These are phyloP conservation scores for Onthophagus sagittarius DNA, from an alignment of 2,888 invertebrate species.

Conservation along the genomic window DNA sequence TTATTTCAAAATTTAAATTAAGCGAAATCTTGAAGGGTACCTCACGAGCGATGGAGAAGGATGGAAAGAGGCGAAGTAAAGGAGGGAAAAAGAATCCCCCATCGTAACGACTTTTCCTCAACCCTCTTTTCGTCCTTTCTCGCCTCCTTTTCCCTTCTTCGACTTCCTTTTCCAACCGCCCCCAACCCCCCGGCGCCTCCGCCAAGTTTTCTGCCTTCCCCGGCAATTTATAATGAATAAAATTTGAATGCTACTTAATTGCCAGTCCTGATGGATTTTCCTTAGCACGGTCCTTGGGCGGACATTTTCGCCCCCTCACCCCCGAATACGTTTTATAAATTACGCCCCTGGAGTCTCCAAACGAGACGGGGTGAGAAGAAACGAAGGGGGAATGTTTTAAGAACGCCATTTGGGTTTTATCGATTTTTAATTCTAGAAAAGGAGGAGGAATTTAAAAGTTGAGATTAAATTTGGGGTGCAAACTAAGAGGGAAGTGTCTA, in stretches of 20 bases:
- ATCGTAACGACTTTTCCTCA: conserved; percentile 34
- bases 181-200: conserved; percentile 22
- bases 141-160: conserved; percentile 20
- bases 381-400: conserved; percentile 36
- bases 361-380: conserved; percentile 5
- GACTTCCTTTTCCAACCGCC: conserved; percentile 3
- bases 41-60: conserved; percentile 21
- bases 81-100: conserved; percentile 25
- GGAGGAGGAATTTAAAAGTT: conserved; percentile 9
- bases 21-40: neutral
- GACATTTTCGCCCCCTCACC: conserved; percentile 37
- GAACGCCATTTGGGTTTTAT: conserved; percentile 47
- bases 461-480: neutral
- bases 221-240: conserved; percentile 52
- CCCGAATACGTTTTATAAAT: conserved; percentile 36
- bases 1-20: neutral
- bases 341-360: conserved; percentile 37
- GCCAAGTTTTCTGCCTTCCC: conserved; percentile 19
- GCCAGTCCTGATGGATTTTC: conserved; percentile 50
- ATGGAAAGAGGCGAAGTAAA: conserved; percentile 20
- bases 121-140: conserved; percentile 15
- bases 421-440: conserved; percentile 41
- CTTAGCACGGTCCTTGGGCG: conserved; percentile 34
- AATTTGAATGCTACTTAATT: conserved; percentile 52
- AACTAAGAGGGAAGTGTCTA: neutral